These are phyloP conservation scores for Triplophysa siluroides DNA, from an alignment of 2,113 vertebrate species.

Conservation along the genomic window DNA sequence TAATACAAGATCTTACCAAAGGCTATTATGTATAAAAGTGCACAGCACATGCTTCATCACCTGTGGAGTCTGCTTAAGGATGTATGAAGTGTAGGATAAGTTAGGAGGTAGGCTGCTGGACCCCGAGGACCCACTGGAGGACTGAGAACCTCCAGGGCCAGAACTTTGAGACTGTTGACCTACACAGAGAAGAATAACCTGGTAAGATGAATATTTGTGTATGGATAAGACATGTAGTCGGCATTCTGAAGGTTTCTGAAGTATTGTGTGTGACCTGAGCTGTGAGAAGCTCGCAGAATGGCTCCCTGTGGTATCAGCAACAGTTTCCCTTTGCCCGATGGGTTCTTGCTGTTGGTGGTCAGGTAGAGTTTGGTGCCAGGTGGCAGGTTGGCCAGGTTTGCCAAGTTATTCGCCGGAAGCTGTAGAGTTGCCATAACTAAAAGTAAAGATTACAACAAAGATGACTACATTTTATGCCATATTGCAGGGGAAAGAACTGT, in stretches of 20 bases:
- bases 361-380: constrained; percentile 98
- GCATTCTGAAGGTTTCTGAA: not conserved
- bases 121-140: constrained; percentile 70
- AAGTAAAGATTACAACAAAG: constrained; percentile 18
- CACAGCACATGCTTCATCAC: constrained; percentile 47
- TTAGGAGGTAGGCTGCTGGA: constrained; percentile 87
- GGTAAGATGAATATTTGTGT: constrained; percentile 45
- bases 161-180: constrained; percentile 83
- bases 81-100: constrained; percentile 96
- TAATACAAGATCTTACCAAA: no score
- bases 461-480: not conserved
- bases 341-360: constrained; percentile 98
- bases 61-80: constrained; percentile 95
- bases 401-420: constrained; percentile 94
- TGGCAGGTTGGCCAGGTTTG: constrained; percentile 93
- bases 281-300: constrained; percentile 88
- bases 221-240: not conserved
- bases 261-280: constrained; percentile 63
- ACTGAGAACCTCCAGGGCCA: constrained; percentile 70
- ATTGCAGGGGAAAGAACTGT: no score
- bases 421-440: constrained; percentile 97
- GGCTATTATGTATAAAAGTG: no score
- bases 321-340: constrained; percentile 96
- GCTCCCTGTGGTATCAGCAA: constrained; percentile 97
- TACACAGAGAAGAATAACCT: constrained; percentile 63